phyloP scores from a whole-genome alignment of 2,888 invertebrate genomes.

The Mycalesis mineus region DNA sequence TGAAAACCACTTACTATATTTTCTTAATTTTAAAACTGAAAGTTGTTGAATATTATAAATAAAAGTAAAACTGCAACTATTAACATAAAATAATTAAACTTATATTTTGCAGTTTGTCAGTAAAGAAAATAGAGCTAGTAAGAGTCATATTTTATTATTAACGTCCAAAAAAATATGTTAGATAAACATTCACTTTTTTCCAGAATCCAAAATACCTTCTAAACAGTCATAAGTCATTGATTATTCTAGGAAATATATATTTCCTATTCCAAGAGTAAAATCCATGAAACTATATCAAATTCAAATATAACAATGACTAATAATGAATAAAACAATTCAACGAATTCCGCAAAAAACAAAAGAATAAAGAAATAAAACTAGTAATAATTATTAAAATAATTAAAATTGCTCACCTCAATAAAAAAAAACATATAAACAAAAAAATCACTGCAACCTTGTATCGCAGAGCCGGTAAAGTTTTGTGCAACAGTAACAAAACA shows the following conservation, averaged over 20 bases:
- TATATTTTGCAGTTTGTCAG: too few relatives aligned
- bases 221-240: too few relatives aligned
- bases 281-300: background rate
- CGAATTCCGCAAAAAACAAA: background rate
- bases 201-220: too few relatives aligned
- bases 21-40: too few relatives aligned
- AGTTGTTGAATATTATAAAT: too few relatives aligned
- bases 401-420: background rate
- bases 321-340: background rate
- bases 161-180: too few relatives aligned
- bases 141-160: too few relatives aligned
- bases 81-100: too few relatives aligned
- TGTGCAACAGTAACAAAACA: background rate
- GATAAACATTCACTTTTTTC: too few relatives aligned
- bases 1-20: too few relatives aligned
- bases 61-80: too few relatives aligned
- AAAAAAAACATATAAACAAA: background rate
- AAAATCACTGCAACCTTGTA: constrained; percentile 1
- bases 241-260: background rate
- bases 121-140: too few relatives aligned
- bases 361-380: background rate
- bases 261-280: background rate
- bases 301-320: background rate
- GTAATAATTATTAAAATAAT: background rate
- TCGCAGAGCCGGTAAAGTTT: background rate